A percentile compares a stretch with the other conserved stretches of the same genome.
Conservation (phyloP, 2,113 vertebrate species). For the Cromileptes altivelis region DNA sequence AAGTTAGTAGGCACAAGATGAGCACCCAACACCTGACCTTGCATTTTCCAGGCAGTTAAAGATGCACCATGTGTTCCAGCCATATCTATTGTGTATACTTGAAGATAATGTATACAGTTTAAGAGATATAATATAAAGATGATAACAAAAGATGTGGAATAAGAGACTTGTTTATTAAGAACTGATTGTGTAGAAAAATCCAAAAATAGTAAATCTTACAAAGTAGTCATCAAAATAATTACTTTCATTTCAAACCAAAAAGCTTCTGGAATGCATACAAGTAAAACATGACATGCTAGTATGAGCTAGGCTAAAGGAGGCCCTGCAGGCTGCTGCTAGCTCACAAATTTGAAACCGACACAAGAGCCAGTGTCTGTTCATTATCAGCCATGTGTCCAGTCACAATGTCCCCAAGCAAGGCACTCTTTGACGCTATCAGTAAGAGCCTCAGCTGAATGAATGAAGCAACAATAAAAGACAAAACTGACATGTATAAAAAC, state of each 20-base stretch:
- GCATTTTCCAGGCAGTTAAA: too few relatives aligned
- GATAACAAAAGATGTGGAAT: constrained; percentile 9
- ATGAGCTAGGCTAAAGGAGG: background rate
- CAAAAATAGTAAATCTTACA: constrained; percentile 51
- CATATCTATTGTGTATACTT: background rate
- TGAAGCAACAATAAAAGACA: constrained; percentile 28
- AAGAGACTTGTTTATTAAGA: constrained; percentile 71
- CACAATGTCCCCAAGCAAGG: constrained; percentile 7
- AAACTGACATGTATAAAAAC: constrained; percentile 24
- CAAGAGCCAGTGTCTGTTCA: constrained; percentile 11
- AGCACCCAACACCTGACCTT: too few relatives aligned
- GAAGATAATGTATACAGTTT: background rate
- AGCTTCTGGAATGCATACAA: constrained; percentile 22
- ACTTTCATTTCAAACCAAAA: constrained; percentile 28
- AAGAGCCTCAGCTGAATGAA: constrained; percentile 14
- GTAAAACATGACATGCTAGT: constrained; percentile 3
- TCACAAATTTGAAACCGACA: too few relatives aligned
- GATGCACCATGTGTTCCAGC: too few relatives aligned
- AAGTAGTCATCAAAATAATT: constrained; percentile 54
- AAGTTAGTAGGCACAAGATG: too few relatives aligned
- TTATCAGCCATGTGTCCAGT: background rate
- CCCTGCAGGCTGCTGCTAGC: too few relatives aligned
- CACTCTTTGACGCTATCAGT: background rate
- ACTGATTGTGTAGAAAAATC: constrained; percentile 28
- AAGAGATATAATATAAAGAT: background rate